These are phyloP conservation scores for Drosophila limbata DNA, from an alignment of 2,888 invertebrate genomes.

Conservation along the genomic window DNA sequence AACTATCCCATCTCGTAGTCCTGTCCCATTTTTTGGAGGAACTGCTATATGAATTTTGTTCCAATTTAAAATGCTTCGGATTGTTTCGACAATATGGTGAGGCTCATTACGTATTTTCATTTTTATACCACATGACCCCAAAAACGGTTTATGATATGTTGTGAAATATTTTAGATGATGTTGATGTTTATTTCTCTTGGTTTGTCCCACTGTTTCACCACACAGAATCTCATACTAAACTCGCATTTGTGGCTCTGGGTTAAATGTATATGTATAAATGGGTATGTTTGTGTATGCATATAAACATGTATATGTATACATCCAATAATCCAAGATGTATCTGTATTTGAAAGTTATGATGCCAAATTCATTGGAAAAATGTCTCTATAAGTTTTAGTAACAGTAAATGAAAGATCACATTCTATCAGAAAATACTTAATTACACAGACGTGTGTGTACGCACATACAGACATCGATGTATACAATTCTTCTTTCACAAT, in stretches of 20 bases:
- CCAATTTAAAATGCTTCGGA: slow-evolving; percentile 35
- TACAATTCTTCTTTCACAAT: slow-evolving; percentile 17
- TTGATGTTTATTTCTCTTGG: background rate
- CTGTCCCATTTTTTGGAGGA: background rate
- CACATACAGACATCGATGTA: background rate
- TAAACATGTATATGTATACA: background rate
- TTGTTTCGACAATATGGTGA: slow-evolving; percentile 29
- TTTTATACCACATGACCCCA: slow-evolving; percentile 60
- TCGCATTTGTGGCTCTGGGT: background rate
- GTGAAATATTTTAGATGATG: slow-evolving; percentile 12
- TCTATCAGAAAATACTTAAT: slow-evolving; percentile 8
- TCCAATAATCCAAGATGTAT: background rate
- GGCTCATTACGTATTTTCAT: slow-evolving; percentile 59
- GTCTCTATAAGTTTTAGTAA: background rate
- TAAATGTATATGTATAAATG: background rate
- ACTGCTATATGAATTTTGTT: slow-evolving; percentile 13
- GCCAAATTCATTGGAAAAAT: background rate
- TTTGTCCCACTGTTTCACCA: slow-evolving; percentile 6
- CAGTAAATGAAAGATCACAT: slow-evolving; percentile 4
- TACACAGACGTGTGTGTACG: background rate
- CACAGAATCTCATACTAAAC: slow-evolving; percentile 10
- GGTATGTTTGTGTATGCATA: background rate
- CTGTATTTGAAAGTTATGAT: slow-evolving; percentile 5
- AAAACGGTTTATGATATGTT: slow-evolving; percentile 12
- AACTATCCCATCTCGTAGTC: slow-evolving; percentile 1